phyloP scores from a whole-genome alignment of 2,888 invertebrate species.

The Trichogramma dendrolimi region DNA sequence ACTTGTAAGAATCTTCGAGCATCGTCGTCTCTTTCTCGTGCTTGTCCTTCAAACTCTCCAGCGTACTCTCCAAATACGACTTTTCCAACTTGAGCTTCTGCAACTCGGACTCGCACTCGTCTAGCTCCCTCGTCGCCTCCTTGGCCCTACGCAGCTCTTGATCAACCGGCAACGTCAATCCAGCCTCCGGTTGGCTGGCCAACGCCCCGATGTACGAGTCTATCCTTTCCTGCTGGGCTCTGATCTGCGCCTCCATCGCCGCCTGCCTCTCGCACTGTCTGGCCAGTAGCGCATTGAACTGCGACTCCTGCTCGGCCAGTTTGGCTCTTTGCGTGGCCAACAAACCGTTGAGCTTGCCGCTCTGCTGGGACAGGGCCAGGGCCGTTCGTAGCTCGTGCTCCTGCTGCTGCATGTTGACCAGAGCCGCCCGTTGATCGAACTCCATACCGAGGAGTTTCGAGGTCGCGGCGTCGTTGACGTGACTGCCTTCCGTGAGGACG shows the following conservation, averaged over 20 bases:
- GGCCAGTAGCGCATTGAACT: slow-evolving; percentile 41
- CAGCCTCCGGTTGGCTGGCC: slow-evolving; percentile 37
- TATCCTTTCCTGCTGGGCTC: slow-evolving; percentile 44
- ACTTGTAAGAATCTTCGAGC: slow-evolving; percentile 46
- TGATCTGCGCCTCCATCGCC: slow-evolving; percentile 43
- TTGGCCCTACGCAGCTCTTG: slow-evolving; percentile 18
- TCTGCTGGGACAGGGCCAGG: slow-evolving; percentile 41
- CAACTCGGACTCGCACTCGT: slow-evolving; percentile 19
- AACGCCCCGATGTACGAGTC: slow-evolving; percentile 44
- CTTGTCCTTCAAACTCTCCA: slow-evolving; percentile 41
- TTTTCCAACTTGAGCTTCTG: slow-evolving; percentile 43
- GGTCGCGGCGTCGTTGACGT: slow-evolving; percentile 8
- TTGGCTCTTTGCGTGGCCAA: slow-evolving; percentile 38
- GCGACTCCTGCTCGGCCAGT: slow-evolving; percentile 41
- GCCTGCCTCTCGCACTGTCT: slow-evolving; percentile 43
- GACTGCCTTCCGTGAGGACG: too few relatives aligned
- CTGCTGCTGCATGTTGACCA: slow-evolving; percentile 44
- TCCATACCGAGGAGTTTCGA: slow-evolving; percentile 38
- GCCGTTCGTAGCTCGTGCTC: slow-evolving; percentile 42
- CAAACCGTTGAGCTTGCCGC: slow-evolving; percentile 38
- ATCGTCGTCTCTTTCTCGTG: slow-evolving; percentile 44
- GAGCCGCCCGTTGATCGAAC: slow-evolving; percentile 41
- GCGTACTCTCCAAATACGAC: slow-evolving; percentile 38
- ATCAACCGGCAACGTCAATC: slow-evolving; percentile 23
- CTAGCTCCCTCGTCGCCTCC: slow-evolving; percentile 29